Conservation (phyloP, 92 coral and sea anemone genomes). For the Palythoa grandiflora region DNA sequence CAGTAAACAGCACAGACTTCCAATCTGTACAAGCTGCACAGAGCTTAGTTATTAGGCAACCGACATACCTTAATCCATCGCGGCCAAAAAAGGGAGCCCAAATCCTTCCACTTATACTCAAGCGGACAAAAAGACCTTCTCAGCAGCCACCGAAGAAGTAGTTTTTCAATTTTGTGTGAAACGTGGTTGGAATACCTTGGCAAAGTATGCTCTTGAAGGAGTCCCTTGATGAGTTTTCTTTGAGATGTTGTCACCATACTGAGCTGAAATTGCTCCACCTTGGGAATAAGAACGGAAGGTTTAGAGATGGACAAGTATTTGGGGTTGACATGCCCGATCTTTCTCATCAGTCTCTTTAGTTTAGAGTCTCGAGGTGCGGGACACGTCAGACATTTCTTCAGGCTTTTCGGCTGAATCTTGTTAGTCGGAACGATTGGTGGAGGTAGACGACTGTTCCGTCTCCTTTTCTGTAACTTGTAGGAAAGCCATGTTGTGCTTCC, state of each 20-base stretch:
- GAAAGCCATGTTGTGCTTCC: constrained; percentile 25
- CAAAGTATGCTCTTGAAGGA: constrained; percentile 6
- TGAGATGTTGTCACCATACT: constrained; percentile 19
- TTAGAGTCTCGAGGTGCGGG: constrained; percentile 29
- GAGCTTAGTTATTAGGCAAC: background rate
- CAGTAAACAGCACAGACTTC: background rate
- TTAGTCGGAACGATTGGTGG: constrained; percentile 24
- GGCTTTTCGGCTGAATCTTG: constrained; percentile 31
- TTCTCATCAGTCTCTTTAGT: constrained; percentile 36
- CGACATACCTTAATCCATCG: constrained; percentile 78
- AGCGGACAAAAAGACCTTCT: constrained; percentile 73
- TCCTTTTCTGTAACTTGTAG: constrained; percentile 17
- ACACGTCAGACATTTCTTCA: constrained; percentile 34
- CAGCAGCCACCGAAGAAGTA: constrained; percentile 75
- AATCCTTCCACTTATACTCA: constrained; percentile 70
- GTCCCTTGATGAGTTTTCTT: constrained; percentile 17
- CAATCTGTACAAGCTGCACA: background rate
- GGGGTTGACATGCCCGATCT: constrained; percentile 28
- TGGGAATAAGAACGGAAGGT: constrained; percentile 22
- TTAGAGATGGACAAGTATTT: constrained; percentile 26
- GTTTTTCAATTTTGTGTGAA: constrained; percentile 50
- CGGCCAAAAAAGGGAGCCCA: constrained; percentile 83
- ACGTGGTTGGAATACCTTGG: constrained; percentile 16
- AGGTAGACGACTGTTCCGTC: background rate
- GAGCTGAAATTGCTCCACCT: constrained; percentile 5